Evolutionary conservation across 2,113 vertebrate species (phyloP).

Genomic region (Petromus typicus): DNA sequence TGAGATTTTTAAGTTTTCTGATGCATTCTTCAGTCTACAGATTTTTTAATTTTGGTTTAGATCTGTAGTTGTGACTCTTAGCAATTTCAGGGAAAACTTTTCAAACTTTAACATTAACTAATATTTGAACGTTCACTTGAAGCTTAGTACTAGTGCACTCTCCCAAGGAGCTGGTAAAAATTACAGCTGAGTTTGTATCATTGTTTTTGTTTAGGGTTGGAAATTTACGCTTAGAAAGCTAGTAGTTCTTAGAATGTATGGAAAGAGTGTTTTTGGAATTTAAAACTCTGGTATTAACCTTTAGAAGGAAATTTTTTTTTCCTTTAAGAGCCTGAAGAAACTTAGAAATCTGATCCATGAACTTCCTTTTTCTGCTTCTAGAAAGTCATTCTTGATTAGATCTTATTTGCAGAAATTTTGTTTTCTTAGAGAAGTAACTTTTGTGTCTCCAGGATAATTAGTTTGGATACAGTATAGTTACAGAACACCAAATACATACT

Average conservation of each 20-base stretch:
- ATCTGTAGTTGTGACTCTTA: slow-evolving; percentile 41
- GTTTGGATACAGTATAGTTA: neutral
- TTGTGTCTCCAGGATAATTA: slow-evolving; percentile 4
- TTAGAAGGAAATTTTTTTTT: neutral
- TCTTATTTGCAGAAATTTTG: slow-evolving; percentile 29
- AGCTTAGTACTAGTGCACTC: neutral
- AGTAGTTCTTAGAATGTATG: neutral
- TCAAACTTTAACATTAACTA: slow-evolving; percentile 10
- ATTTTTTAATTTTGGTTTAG: slow-evolving; percentile 19
- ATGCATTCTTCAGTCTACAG: neutral
- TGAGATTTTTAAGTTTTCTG: neutral
- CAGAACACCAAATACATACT: neutral
- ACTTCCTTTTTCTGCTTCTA: slow-evolving; percentile 24
- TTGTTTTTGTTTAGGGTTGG: neutral
- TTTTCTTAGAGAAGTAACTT: slow-evolving; percentile 12
- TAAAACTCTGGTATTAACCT: slow-evolving; percentile 4
- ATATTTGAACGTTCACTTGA: slow-evolving; percentile 36
- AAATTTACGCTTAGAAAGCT: neutral
- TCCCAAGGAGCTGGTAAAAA: slow-evolving; percentile 26
- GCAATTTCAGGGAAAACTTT: slow-evolving; percentile 36
- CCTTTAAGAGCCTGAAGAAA: neutral
- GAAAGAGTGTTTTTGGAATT: neutral
- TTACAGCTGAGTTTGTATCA: neutral
- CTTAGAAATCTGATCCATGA: slow-evolving; percentile 30
- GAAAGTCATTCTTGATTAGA: slow-evolving; percentile 19